Evolutionary conservation across 2,797 vertebrate species (phyloP).

Genomic region (Melanotaenia boesemani): DNA sequence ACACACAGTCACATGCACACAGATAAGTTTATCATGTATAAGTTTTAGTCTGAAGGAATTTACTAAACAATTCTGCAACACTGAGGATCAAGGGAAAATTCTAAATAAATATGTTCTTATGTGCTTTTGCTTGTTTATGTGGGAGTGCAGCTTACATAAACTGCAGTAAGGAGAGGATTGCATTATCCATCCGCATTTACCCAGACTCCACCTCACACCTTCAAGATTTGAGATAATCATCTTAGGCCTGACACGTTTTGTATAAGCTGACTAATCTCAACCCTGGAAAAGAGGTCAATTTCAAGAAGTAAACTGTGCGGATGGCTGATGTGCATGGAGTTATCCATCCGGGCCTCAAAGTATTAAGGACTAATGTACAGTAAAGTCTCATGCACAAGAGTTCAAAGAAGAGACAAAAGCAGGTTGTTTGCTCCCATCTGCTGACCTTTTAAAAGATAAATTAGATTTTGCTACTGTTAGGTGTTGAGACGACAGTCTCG

Average conservation of each 20-base stretch:
- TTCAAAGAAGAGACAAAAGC: conserved; percentile 30
- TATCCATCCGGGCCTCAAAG: conserved; percentile 12
- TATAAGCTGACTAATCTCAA: conserved; percentile 69
- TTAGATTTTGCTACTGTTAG: conserved; percentile 31
- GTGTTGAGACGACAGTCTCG: conserved; percentile 47
- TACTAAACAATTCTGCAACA: conserved; percentile 51
- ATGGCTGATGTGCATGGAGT: conserved; percentile 33
- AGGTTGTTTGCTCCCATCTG: conserved; percentile 2
- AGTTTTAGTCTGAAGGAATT: conserved; percentile 64
- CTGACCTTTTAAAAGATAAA: conserved; percentile 33
- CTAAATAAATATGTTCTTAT: conserved; percentile 49
- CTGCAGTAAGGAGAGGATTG: conserved; percentile 59
- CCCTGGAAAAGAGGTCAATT: conserved; percentile 64
- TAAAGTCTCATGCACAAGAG: neutral
- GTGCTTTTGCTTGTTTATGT: conserved; percentile 52
- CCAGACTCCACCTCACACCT: conserved; percentile 72
- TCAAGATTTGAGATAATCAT: conserved; percentile 78
- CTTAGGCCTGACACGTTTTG: conserved; percentile 70
- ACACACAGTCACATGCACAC: conserved; percentile 40
- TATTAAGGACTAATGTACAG: conserved; percentile 8
- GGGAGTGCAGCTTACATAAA: conserved; percentile 66
- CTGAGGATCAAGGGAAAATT: conserved; percentile 56
- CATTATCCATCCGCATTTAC: conserved; percentile 68
- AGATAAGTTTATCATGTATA: conserved; percentile 62
- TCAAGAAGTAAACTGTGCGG: conserved; percentile 34